These are phyloP conservation scores for Drosophila repletoides DNA, from an alignment of 1,140 invertebrate species.

Conservation along the genomic window DNA sequence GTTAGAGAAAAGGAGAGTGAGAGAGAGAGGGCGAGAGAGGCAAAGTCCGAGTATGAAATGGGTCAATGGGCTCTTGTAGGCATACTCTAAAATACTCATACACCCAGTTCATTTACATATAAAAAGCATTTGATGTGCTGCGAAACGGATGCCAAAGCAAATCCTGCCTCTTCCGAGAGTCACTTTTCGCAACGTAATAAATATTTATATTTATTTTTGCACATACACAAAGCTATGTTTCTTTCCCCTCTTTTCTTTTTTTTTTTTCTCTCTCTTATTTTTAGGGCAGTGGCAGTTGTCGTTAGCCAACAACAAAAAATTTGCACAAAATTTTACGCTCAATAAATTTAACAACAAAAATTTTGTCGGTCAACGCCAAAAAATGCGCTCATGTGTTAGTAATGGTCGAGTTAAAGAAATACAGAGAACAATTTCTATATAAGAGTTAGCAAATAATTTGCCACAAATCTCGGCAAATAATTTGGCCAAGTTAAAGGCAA, in stretches of 20 bases:
- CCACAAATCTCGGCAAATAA: conserved; percentile 22
- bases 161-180: conserved; percentile 23
- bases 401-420: conserved; percentile 34
- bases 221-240: conserved; percentile 31
- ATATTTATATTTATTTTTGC: conserved; percentile 79
- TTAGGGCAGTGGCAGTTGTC: not conserved
- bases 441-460: conserved; percentile 56
- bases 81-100: conserved; percentile 1
- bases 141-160: conserved; percentile 4
- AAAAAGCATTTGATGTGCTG: conserved; percentile 43
- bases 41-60: no score
- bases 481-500: conserved; percentile 25
- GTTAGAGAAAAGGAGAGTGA: no score
- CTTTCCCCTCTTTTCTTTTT: not conserved
- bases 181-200: conserved; percentile 57
- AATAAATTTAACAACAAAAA: conserved; percentile 69
- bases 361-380: conserved; percentile 57
- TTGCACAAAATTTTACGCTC: conserved; percentile 73
- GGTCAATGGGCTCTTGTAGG: conserved; percentile 48
- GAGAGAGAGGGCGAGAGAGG: no score
- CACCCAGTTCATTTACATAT: conserved; percentile 57
- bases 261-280: not conserved
- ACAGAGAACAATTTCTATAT: conserved; percentile 15
- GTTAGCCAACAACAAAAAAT: conserved; percentile 42
- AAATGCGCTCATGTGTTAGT: conserved; percentile 72